phyloP scores from a whole-genome alignment of 2,888 invertebrate species.

The Drosophila neonasuta region DNA sequence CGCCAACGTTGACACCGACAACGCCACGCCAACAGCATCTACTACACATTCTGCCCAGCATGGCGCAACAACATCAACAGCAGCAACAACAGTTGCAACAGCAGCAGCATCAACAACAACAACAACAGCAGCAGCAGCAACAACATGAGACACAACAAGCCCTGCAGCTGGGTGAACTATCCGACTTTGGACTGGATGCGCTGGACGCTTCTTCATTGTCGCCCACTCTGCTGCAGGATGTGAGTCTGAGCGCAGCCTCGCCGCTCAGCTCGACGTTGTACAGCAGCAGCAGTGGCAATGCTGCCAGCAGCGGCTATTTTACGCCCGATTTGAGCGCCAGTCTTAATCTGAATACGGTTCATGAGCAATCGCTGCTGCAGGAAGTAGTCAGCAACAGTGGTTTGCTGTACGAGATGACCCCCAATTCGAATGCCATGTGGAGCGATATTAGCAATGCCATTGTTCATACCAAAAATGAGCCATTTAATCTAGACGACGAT shows the following conservation, averaged over 20 bases:
- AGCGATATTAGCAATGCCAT: conserved; percentile 82
- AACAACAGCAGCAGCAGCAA: conserved; percentile 55
- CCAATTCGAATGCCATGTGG: conserved; percentile 82
- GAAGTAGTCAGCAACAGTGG: conserved; percentile 56
- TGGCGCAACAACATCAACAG: conserved; percentile 73
- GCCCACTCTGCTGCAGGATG: conserved; percentile 81
- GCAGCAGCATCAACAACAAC: conserved; percentile 65
- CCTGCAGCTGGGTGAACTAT: conserved; percentile 79
- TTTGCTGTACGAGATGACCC: conserved; percentile 74
- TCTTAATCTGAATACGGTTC: conserved; percentile 51
- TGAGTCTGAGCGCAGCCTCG: conserved; percentile 79
- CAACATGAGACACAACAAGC: conserved; percentile 59
- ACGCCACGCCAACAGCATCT: conserved; percentile 56
- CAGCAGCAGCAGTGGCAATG: conserved; percentile 55
- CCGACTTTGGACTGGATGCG: conserved; percentile 81
- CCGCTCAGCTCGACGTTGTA: conserved; percentile 69
- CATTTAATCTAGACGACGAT: conserved; percentile 92
- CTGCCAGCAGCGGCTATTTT: conserved; percentile 56
- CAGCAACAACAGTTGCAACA: conserved; percentile 50
- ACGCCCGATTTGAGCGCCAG: conserved; percentile 66
- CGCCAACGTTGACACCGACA: conserved; percentile 50
- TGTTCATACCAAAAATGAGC: conserved; percentile 83
- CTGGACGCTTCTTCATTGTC: conserved; percentile 81
- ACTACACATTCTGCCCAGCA: conserved; percentile 66
- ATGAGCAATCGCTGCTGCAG: conserved; percentile 59